Percentiles rank a stretch among this genome's conserved stretches.
phyloP scores from a whole-genome alignment of 2,113 vertebrate genomes.

The Colinus virginianus region DNA sequence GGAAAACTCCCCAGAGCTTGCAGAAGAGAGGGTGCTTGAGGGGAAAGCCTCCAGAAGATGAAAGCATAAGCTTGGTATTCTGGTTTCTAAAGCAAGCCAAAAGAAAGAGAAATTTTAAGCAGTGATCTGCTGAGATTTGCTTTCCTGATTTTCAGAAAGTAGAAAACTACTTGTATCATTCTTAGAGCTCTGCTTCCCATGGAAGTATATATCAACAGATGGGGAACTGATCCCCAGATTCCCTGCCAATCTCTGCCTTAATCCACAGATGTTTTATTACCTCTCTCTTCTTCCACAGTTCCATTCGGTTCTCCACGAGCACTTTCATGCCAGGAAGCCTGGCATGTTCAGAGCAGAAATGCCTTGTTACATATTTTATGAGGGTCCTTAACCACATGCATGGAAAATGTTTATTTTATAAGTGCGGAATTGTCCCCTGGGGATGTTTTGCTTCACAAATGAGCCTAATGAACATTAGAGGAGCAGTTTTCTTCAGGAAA shows the following conservation, averaged over 20 bases:
- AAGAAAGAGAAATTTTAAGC: constrained; percentile 11
- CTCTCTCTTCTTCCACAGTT: background rate
- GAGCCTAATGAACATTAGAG: constrained; percentile 60
- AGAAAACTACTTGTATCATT: constrained; percentile 15
- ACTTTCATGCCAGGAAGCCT: constrained; percentile 16
- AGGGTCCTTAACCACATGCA: constrained; percentile 40
- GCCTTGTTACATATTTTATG: constrained; percentile 53
- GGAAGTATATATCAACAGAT: background rate
- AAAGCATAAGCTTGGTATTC: background rate
- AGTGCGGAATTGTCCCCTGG: constrained; percentile 43
- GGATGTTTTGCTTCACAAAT: constrained; percentile 64
- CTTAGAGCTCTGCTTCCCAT: background rate
- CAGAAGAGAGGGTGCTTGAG: background rate
- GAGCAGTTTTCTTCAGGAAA: constrained; percentile 44
- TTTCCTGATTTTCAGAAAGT: background rate
- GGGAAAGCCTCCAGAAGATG: background rate
- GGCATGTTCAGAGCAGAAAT: background rate
- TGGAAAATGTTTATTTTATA: constrained; percentile 71
- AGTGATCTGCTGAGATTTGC: background rate
- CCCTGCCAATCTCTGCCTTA: constrained; percentile 27
- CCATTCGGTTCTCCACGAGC: background rate
- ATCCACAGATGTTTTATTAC: constrained; percentile 21
- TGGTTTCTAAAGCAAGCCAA: background rate
- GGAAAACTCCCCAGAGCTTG: background rate
- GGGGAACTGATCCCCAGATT: background rate